Conservation (phyloP, 2,797 vertebrate species). For the Heterohyrax brucei region DNA sequence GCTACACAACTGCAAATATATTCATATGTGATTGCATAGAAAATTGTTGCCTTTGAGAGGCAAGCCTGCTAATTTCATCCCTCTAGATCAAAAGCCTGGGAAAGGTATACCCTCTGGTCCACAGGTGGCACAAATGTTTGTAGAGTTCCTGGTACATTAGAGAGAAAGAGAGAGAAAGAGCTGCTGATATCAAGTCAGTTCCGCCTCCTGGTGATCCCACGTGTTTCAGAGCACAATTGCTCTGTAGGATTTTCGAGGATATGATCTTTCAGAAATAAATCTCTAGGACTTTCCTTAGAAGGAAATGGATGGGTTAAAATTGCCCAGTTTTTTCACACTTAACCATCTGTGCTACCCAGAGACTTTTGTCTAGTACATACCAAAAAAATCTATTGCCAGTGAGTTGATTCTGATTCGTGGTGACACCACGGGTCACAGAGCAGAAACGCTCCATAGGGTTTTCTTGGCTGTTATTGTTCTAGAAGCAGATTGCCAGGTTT, state of each 20-base stretch:
- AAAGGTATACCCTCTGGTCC: conserved; percentile 9
- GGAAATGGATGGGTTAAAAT: not conserved
- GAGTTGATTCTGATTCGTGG: not conserved
- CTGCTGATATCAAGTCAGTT: not conserved
- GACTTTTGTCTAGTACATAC: not conserved
- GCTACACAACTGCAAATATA: not conserved
- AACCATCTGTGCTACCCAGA: not conserved
- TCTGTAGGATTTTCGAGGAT: too few relatives aligned
- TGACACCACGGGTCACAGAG: not conserved
- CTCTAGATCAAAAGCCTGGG: not conserved
- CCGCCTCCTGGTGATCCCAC: not conserved
- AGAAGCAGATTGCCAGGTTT: not conserved
- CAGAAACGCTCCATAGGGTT: not conserved
- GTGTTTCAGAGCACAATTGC: not conserved
- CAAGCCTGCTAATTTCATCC: not conserved
- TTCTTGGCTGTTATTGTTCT: not conserved
- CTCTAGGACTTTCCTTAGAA: not conserved
- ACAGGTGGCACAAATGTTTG: not conserved
- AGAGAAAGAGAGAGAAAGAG: too few relatives aligned
- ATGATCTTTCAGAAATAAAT: not conserved
- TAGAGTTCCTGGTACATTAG: not conserved
- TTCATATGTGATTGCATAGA: not conserved
- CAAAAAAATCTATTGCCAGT: not conserved
- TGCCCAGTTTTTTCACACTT: not conserved
- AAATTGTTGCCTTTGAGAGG: not conserved